Evolutionary conservation across 1,140 invertebrate genomes (phyloP), one percentile per base, ranked within the genome.

Genomic region (Trichonephila inaurata): DNA sequence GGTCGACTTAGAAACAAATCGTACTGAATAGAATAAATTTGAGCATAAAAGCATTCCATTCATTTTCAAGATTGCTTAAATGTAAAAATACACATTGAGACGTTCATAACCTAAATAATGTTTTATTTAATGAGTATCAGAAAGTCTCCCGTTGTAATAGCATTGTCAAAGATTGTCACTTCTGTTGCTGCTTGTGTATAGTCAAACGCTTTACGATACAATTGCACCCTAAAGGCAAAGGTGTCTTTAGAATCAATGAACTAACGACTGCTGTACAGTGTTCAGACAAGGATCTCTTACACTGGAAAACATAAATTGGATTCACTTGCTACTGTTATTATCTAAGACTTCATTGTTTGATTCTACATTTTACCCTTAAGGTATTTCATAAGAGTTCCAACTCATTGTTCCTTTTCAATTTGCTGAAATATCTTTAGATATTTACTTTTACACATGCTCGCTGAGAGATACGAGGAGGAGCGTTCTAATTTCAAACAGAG

Each of bases 41-140:
- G 72, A 33, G 33, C 7, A 40, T 40, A 77, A 40, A 77, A 77
- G 72, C 24, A 18, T 77, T 77, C 72, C 72, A 33, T 77, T 77
- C 72, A 33, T 3, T 4, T 77, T 18, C 28, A 77, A 16, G 28
- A 40, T 77, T 77, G 18, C 33, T 28, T 77, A 7, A 77, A 77
- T 40, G 72, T 33, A 40, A 77, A 77, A 18, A 28, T 12, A 77
- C 72, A 10, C 28, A 19, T 33, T 16, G 72, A 40, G 72, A 77
- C 18, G 72, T 18, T 77, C 28, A 40, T 33, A 40, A 7, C 33
- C 28, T 18, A 77, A 77, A 33, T 28, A 77, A 77, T 77, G 24
- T 77, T 77, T 77, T 77, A 77, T 77, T 77, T 77, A 77, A 77
- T 77, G 72, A 77, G 33, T 40, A 77, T 28, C 40, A 77, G 72